A percentile compares a stretch with the other conserved stretches of the same genome.
These are phyloP conservation scores for Brachionus paranguensis DNA, from an alignment of 1,140 invertebrate genomes.

Conservation along the genomic window DNA sequence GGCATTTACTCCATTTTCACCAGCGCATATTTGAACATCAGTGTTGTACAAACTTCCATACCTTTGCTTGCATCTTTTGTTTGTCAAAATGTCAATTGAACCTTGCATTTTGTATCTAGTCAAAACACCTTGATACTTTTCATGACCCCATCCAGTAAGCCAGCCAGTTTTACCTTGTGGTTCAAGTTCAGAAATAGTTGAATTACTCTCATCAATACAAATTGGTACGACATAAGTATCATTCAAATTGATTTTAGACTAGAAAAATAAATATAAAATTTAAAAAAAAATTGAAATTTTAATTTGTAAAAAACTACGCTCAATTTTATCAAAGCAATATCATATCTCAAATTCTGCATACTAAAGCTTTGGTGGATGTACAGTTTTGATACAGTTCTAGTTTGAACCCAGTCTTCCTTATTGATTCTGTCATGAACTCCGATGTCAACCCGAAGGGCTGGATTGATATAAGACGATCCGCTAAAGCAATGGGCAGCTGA, in stretches of 20 bases:
- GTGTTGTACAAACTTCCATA: not conserved
- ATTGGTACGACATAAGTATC: constrained; percentile 5
- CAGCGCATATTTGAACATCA: constrained; percentile 4
- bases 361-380: constrained; percentile 27
- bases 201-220: constrained; percentile 27
- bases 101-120: constrained; percentile 30
- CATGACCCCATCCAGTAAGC: constrained; percentile 30
- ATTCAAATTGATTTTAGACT: not conserved
- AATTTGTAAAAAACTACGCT: not conserved
- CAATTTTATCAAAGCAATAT: constrained; percentile 31
- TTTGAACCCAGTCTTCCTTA: constrained; percentile 26
- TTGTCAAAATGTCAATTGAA: not conserved
- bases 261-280: not conserved
- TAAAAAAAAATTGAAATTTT: not conserved
- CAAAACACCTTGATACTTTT: constrained; percentile 14
- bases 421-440: constrained; percentile 10
- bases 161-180: constrained; percentile 29
- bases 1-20: constrained; percentile 23
- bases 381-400: constrained; percentile 1
- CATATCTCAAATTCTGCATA: not conserved
- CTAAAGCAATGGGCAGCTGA: constrained; percentile 33
- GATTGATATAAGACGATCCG: not conserved
- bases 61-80: not conserved
- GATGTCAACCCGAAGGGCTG: not conserved
- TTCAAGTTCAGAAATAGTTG: not conserved